phyloP scores from a whole-genome alignment of 2,797 vertebrate genomes.

The Oophaga sylvatica region DNA sequence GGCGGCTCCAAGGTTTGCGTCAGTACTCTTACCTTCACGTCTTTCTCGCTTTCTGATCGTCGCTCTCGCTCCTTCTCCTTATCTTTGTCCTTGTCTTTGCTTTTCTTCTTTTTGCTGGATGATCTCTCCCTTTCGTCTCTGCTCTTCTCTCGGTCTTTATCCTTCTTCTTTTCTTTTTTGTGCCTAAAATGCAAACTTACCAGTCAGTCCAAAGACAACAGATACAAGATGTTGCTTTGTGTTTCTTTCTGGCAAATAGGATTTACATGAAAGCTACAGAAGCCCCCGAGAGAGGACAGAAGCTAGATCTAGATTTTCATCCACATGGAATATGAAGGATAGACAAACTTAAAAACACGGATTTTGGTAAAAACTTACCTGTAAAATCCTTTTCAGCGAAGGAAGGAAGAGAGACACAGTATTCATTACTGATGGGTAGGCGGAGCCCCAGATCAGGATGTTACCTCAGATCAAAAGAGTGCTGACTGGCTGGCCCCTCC shows the following conservation, averaged over 20 bases:
- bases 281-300: too few species aligned
- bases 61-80: slow-evolving; percentile 83
- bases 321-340: too few species aligned
- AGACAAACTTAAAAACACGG: too few species aligned
- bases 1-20: background rate
- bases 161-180: slow-evolving; percentile 97
- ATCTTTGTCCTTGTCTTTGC: slow-evolving; percentile 88
- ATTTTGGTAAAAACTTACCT: too few species aligned
- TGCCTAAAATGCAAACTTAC: slow-evolving; percentile 67
- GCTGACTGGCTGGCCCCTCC: too few species aligned
- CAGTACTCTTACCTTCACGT: slow-evolving; percentile 86
- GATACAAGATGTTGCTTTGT: background rate
- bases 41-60: slow-evolving; percentile 93
- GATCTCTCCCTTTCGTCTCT: slow-evolving; percentile 90
- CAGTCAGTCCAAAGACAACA: background rate
- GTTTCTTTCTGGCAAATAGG: background rate
- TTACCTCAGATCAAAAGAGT: too few species aligned
- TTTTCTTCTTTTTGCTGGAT: slow-evolving; percentile 92
- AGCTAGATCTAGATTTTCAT: too few species aligned
- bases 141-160: slow-evolving; percentile 87
- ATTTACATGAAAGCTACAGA: background rate
- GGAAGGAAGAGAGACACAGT: too few species aligned
- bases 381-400: too few species aligned
- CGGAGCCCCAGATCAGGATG: too few species aligned
- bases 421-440: too few species aligned